Percentiles rank a stretch among this genome's conserved stretches.
These are phyloP conservation scores for Brevipalpus yothersi DNA, from an alignment of 1,140 invertebrate genomes.

Conservation along the genomic window DNA sequence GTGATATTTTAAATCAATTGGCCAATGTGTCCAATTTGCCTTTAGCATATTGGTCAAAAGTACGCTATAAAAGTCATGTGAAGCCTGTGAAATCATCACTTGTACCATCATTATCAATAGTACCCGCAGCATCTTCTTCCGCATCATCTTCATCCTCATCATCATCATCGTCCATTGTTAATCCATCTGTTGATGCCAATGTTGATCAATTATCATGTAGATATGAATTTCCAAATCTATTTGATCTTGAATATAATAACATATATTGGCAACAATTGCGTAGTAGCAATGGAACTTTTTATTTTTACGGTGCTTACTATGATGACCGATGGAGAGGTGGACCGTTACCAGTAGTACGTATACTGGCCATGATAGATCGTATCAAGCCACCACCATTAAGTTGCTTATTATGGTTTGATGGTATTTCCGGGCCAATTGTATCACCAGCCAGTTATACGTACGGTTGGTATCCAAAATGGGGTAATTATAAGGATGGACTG, in stretches of 20 bases:
- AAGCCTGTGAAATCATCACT: too few species aligned
- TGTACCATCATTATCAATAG: too few species aligned
- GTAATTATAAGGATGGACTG: constrained; percentile 71
- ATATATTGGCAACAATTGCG: constrained; percentile 62
- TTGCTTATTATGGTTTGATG: constrained; percentile 74
- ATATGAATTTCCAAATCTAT: constrained; percentile 48
- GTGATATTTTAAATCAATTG: constrained; percentile 41
- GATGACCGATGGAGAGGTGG: constrained; percentile 47
- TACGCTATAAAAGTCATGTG: too few species aligned
- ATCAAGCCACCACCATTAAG: constrained; percentile 55
- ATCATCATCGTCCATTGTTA: constrained; percentile 11
- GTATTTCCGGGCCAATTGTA: constrained; percentile 46
- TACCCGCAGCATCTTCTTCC: too few species aligned
- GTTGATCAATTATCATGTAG: constrained; percentile 36
- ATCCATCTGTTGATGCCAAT: constrained; percentile 22
- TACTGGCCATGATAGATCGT: constrained; percentile 70
- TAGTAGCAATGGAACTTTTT: constrained; percentile 56
- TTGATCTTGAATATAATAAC: constrained; percentile 56
- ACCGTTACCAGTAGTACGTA: constrained; percentile 49
- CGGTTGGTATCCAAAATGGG: constrained; percentile 81
- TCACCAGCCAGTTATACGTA: constrained; percentile 55
- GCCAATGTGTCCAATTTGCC: constrained; percentile 15
- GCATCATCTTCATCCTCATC: too few species aligned
- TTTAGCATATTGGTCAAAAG: constrained; percentile 11
- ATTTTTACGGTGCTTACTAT: constrained; percentile 65